Evolutionary conservation across 2,888 invertebrate species (phyloP), one percentile per base, ranked within the genome.

Genomic region (Plebejus anna): DNA sequence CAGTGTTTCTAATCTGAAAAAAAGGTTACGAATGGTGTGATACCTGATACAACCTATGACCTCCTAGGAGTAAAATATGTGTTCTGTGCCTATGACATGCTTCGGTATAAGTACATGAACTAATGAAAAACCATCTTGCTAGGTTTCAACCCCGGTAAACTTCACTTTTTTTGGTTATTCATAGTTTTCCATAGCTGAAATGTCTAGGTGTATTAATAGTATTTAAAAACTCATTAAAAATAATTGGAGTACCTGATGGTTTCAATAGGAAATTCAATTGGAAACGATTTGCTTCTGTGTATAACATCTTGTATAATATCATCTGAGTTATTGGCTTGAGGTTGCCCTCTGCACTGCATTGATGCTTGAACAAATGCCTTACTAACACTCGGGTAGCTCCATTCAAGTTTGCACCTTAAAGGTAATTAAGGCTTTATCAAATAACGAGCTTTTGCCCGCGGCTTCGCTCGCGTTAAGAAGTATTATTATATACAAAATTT

Each of bases 331-430:
- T 86, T 82, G 0, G 82, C 28, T 72, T n/a, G 72, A 28, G 9
- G 42, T 42, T 22, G n/a, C 47, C 22, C 42, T n/a, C n/a, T 61
- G 28, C 92, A 92, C 75, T 91, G 91, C 2, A 85, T 82, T 1
- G 93, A 82, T 1, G 92, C 81, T 78, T 92, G 91, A 79, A 90
- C 90, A 0, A 91, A 91, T 80, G 93, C 92, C 75, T 92, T 92
- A 51, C 90, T 89, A 85, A 91, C 90, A 77, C 91, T 92, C 0
- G 91, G 91, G 70, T 88, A 91, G 79, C 90, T 90, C 94, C 94
- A 94, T 80, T 93, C 92, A 75, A 92, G 90, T 77, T 92, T 94
- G 78, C 91, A 92, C 94, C 94, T 94, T 75, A 16, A 81, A 79
- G 59, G 36, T 75, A 28, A 22, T 28, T 28, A 7, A 32, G 32